Evolutionary conservation across 1,140 invertebrate genomes (phyloP), one percentile per base, ranked within the genome.

Genomic region (Pristionchus pacificus): DNA sequence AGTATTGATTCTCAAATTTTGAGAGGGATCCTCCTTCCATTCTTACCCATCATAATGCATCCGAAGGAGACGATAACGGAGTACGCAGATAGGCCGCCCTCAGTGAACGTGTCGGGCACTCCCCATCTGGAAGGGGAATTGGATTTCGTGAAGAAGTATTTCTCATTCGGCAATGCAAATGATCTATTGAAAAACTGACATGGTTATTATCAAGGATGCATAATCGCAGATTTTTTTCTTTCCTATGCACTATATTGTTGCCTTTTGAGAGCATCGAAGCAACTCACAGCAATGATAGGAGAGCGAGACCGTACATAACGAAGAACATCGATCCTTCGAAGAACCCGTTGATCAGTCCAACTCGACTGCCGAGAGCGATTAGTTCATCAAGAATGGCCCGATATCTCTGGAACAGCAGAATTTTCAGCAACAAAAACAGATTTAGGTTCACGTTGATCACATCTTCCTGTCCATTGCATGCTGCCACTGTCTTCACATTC

Each of bases 401-500:
- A 28, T 78, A 72, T 31, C 82, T 76, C 60, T 78, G 57, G 66
- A 78, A 77, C n/a, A n/a, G n/a, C n/a, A n/a, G n/a, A n/a, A n/a
- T n/a, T n/a, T n/a, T n/a, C n/a, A n/a, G n/a, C n/a, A n/a, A n/a
- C 2, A 15, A 1, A 28, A 67, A 27, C 19, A 6, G n/a, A 19
- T 10, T 3, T 1, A 32, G 14, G n/a, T 30, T 15, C 32, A 71
- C 70, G 57, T 71, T 29, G 60, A 75, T 57, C 74, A 89, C 89
- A 25, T 72, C 59, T n/a, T 85, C 74, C 81, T 93, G 90, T 13
- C 91, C 91, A 68, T 90, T 90, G 78, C 92, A 93, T 0, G 91
- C 90, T 27, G 90, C 88, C 0, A 93, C 91, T 0, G 92, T 93
- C 28, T 89, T 86, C 10, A 93, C 88, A 2, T 89, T 86, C 25